These are phyloP conservation scores for Cydia splendana DNA, from an alignment of 1,140 invertebrate species.

Conservation along the genomic window DNA sequence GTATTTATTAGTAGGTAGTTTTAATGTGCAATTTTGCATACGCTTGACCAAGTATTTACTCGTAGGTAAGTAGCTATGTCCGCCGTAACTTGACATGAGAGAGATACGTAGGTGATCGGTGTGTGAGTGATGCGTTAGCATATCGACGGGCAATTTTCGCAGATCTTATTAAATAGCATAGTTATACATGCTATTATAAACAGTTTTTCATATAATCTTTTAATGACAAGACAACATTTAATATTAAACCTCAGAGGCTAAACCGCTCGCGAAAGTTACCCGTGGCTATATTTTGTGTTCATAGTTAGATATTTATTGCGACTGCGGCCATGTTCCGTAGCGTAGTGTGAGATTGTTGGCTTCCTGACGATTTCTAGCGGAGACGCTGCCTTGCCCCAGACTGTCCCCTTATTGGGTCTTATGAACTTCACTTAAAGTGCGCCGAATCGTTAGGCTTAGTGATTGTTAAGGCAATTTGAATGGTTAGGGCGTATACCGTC, in stretches of 20 bases:
- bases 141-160: constrained; percentile 6
- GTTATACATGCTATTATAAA: not conserved
- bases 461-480: not conserved
- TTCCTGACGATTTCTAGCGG: constrained; percentile 52
- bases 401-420: constrained; percentile 43
- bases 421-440: not conserved
- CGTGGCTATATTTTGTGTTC: constrained; percentile 18
- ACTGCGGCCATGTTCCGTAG: constrained; percentile 37
- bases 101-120: not conserved
- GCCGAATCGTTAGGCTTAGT: not conserved
- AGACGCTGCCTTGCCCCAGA: constrained; percentile 61
- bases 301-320: not conserved
- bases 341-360: constrained; percentile 53
- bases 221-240: not conserved
- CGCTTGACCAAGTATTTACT: constrained; percentile 10
- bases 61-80: not conserved
- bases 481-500: not conserved
- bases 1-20: not conserved
- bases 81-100: not conserved
- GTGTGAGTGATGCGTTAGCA: not conserved
- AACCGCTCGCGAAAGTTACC: constrained; percentile 1
- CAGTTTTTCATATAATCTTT: not conserved
- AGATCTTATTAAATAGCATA: not conserved
- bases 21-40: not conserved
- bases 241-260: not conserved